Conservation (phyloP, 2,797 vertebrate genomes). For the Microchirus variegatus region DNA sequence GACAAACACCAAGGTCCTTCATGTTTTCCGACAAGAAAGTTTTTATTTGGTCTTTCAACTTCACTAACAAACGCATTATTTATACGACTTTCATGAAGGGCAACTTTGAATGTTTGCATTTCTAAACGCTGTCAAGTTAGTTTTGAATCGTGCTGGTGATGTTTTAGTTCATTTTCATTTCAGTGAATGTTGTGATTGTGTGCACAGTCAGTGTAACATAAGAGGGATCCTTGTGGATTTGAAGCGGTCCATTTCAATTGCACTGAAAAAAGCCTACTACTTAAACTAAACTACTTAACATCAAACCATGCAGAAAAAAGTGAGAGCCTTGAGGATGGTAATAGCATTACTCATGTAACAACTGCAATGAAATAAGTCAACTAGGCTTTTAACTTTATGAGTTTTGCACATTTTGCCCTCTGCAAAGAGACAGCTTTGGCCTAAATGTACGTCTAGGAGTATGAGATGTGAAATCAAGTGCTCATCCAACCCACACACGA, state of each 20-base stretch:
- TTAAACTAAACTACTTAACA: constrained; percentile 13
- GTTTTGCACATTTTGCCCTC: constrained; percentile 25
- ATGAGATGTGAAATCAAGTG: constrained; percentile 51
- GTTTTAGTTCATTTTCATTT: background rate
- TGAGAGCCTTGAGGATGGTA: constrained; percentile 14
- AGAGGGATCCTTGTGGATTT: background rate
- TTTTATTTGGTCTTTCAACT: constrained; percentile 4
- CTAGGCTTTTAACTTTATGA: constrained; percentile 35
- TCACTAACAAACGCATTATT: constrained; percentile 18
- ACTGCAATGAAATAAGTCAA: constrained; percentile 37
- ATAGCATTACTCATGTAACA: constrained; percentile 24
- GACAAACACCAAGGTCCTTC: constrained; percentile 32
- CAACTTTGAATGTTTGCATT: background rate
- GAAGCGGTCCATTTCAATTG: background rate
- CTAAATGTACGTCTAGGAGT: constrained; percentile 31
- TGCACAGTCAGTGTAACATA: background rate
- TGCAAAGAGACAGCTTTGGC: no score
- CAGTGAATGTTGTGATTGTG: background rate
- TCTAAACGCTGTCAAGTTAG: background rate
- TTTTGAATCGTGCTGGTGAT: background rate
- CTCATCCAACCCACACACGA: constrained; percentile 55
- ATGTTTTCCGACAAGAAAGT: no score
- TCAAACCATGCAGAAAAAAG: constrained; percentile 26
- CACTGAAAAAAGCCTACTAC: no score
- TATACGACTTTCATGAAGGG: background rate